These are phyloP conservation scores for Erythrolamprus reginae DNA, from an alignment of 2,113 vertebrate species.

Conservation along the genomic window DNA sequence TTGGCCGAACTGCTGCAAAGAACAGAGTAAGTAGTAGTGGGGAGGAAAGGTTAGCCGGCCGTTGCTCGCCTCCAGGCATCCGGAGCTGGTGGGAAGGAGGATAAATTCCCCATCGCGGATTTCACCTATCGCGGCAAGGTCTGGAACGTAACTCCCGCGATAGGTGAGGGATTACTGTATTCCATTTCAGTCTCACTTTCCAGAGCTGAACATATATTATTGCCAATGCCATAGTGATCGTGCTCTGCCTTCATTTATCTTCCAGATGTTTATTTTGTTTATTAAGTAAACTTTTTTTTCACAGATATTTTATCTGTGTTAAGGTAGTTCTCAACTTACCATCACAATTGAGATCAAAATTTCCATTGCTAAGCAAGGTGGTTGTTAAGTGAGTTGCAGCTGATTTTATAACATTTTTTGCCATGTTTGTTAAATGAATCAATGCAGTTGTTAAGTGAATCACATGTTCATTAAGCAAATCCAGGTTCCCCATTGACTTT, in stretches of 20 bases:
- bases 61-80: no score
- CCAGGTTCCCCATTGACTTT: neutral
- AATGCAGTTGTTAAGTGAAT: no score
- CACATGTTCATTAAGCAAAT: neutral
- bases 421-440: neutral
- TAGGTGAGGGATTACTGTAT: no score
- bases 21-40: no score
- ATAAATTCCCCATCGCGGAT: no score
- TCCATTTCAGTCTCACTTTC: neutral
- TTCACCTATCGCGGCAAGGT: no score
- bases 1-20: no score
- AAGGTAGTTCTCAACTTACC: neutral
- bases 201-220: neutral
- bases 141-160: no score
- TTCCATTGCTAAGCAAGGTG: neutral
- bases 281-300: neutral
- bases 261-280: neutral
- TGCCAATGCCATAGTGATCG: neutral
- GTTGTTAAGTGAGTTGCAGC: neutral
- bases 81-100: no score
- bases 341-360: neutral
- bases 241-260: neutral
- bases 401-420: neutral
- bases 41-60: no score
- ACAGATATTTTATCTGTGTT: neutral